Conservation (phyloP, 2,113 vertebrate species). For the zebrafish (Danio rerio) region GRCz12tu NC_133189.1:10339001-10339500, state of each 20-base stretch:
- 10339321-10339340: background rate
- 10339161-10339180: too few relatives aligned
- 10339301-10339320: constrained; percentile 6
- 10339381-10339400: background rate
- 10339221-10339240: constrained; percentile 4
- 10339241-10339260: background rate
- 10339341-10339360: background rate
- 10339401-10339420: background rate
- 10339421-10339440: background rate
- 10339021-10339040: too few relatives aligned
- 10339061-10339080: too few relatives aligned
- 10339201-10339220: background rate
- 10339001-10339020: too few relatives aligned
- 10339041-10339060: too few relatives aligned
- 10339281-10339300: background rate
- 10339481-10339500: background rate
- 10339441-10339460: background rate
- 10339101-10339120: too few relatives aligned
- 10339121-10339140: background rate
- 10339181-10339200: background rate
- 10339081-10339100: too few relatives aligned
- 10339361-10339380: background rate
- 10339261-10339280: constrained; percentile 27
- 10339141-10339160: background rate
- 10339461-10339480: background rate